Percentiles rank a stretch among this genome's conserved stretches.
Evolutionary conservation across 37 sponge, comb jelly and placozoan genomes (phyloP).

Genomic region (Geodia barretti): DNA sequence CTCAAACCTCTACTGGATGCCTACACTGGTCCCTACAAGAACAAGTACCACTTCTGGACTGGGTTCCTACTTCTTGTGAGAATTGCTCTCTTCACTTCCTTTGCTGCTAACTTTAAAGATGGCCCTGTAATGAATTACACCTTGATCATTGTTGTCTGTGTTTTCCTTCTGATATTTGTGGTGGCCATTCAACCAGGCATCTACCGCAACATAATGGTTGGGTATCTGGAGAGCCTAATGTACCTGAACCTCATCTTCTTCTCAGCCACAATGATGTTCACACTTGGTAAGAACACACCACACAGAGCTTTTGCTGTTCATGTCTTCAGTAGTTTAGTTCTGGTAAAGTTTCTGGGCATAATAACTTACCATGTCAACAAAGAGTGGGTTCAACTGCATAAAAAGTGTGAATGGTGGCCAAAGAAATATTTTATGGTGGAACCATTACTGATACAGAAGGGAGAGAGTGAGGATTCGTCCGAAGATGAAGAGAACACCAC

Average conservation of each 20-base stretch:
- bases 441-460: no score
- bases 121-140: neutral
- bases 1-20: conserved; percentile 22
- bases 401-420: no score
- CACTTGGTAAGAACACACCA: neutral
- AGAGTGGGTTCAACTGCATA: no score
- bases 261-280: neutral
- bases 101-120: neutral
- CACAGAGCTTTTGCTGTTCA: neutral
- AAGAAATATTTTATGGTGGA: no score
- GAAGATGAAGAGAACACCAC: no score
- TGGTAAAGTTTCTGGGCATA: neutral
- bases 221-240: neutral
- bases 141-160: neutral
- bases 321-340: neutral
- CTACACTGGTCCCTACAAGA: conserved; percentile 22
- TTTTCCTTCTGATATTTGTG: neutral
- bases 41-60: conserved; percentile 28
- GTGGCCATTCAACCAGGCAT: neutral
- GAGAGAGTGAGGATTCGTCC: no score
- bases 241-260: neutral
- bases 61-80: conserved; percentile 10
- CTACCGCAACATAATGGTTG: neutral
- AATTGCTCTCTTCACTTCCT: neutral
- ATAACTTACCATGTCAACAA: neutral